Percentiles rank a stretch among this genome's conserved stretches.
Evolutionary conservation across 1,140 invertebrate genomes (phyloP).

Genomic region (Microplitis demolitor): DNA sequence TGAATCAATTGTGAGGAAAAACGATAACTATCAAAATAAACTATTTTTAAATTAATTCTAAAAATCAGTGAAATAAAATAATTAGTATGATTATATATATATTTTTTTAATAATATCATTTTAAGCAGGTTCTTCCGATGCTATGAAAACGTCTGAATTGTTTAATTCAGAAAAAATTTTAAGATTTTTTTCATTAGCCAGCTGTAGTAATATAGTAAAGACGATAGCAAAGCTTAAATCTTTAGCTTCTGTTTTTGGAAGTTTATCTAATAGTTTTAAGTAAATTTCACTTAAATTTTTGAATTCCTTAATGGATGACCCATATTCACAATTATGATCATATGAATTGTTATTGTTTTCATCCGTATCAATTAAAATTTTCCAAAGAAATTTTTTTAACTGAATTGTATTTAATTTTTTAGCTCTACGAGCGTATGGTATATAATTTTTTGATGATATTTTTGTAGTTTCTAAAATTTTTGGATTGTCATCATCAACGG

Average conservation of each 20-base stretch:
- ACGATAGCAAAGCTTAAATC: constrained; percentile 76
- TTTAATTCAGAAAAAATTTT: constrained; percentile 30
- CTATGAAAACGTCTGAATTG: constrained; percentile 37
- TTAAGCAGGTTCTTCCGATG: neutral
- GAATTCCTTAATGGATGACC: neutral
- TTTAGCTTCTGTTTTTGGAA: constrained; percentile 68
- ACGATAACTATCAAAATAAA: no score
- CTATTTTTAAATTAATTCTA: no score
- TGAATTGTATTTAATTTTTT: constrained; percentile 82
- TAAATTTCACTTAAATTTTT: constrained; percentile 65
- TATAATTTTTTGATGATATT: constrained; percentile 66
- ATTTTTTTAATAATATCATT: no score
- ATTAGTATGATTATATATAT: no score
- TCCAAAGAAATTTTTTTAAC: constrained; percentile 76
- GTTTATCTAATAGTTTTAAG: constrained; percentile 64
- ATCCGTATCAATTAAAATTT: constrained; percentile 50
- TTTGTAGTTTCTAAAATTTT: constrained; percentile 63
- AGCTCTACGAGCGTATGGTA: constrained; percentile 75
- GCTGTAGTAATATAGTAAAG: constrained; percentile 77
- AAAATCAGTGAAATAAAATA: no score
- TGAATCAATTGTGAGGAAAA: no score
- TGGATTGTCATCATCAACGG: constrained; percentile 55
- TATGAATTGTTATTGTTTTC: constrained; percentile 41
- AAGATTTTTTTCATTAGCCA: constrained; percentile 75
- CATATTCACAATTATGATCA: constrained; percentile 26